A percentile compares a stretch with the other conserved stretches of the same genome.
phyloP scores from a whole-genome alignment of 1,140 invertebrate genomes.

The Hypothenemus hampei region DNA sequence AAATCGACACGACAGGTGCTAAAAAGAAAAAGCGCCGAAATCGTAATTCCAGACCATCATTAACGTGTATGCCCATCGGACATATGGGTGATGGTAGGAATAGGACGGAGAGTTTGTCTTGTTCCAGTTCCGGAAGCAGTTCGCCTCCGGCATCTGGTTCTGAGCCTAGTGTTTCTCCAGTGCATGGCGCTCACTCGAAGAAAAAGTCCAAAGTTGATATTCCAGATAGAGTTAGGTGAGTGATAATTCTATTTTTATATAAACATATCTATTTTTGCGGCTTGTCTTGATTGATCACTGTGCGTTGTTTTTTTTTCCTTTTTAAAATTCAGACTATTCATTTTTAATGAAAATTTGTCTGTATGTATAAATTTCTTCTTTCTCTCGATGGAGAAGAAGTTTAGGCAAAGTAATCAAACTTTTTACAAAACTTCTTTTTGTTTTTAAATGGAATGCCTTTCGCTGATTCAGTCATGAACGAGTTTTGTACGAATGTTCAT shows the following conservation, averaged over 20 bases:
- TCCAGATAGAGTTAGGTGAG: conserved; percentile 71
- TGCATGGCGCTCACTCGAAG: conserved; percentile 53
- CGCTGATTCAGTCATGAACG: neutral
- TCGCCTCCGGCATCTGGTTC: conserved; percentile 63
- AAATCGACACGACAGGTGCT: conserved; percentile 55
- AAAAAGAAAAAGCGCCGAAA: conserved; percentile 70
- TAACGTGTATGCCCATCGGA: conserved; percentile 49
- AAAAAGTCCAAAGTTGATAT: conserved; percentile 75
- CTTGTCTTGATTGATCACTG: too few relatives aligned
- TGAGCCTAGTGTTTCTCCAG: conserved; percentile 66
- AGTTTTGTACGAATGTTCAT: too few relatives aligned
- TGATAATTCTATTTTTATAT: conserved; percentile 22
- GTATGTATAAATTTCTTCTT: conserved; percentile 8
- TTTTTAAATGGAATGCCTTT: conserved; percentile 2
- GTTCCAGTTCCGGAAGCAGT: conserved; percentile 59
- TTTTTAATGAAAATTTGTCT: conserved; percentile 11
- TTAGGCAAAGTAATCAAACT: conserved; percentile 11
- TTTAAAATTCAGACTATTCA: conserved; percentile 1
- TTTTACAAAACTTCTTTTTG: conserved; percentile 4
- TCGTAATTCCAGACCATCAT: conserved; percentile 56
- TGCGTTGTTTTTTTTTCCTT: too few relatives aligned
- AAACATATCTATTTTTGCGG: too few relatives aligned
- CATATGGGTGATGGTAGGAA: conserved; percentile 47
- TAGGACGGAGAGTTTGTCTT: conserved; percentile 59
- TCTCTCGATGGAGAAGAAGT: conserved; percentile 9